Evolutionary conservation across 2,113 vertebrate species (phyloP), one percentile per base, ranked within the genome.

Genomic region (Corythaixoides concolor): DNA sequence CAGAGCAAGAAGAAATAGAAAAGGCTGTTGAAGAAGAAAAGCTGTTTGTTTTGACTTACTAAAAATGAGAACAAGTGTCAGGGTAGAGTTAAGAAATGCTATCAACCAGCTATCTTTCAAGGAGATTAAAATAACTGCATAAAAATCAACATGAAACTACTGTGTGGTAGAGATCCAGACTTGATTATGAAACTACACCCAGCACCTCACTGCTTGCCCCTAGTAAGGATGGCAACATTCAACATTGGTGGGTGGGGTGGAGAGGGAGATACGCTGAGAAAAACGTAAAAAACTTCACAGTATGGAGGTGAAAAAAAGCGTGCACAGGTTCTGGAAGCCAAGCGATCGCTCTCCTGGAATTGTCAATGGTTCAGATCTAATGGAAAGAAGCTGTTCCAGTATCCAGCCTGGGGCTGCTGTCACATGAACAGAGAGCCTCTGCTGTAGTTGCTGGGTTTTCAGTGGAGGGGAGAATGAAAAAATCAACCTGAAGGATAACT

Each of bases 391-490:
- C 17, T 69, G 33, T 50, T 89, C 33, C 6, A 15, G 24, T 32
- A 35, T 39, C 27, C 39, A 53, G 23, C 26, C 59, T 66, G 50
- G 55, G 30, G 70, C 30, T 28, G 4, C 0, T 4, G 24, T 22
- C n/a, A 3, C 0, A 0, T 5, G 22, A 50, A 60, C 11, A 20
- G 15, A 66, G 28, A 73, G 15, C 21, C 30, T 47, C 27, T 55
- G 4, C 37, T 35, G 10, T 4, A 68, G 28, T 49, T 1, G 0
- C 32, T 43, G 30, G 6, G 4, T 74, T 43, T 33, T 37, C 33
- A 68, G 32, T 27, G 23, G 14, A 74, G 19, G 8, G 20, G 32
- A 17, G 18, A 9, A 26, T 37, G 15, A 35, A 45, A 39, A 33
- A 33, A 24, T 22, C 64, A 56, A 6, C 50, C 73, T 45, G 79